Base-by-base conservation (phyloP, 2,888 invertebrate species). In the Cephus nigrinus region DNA sequence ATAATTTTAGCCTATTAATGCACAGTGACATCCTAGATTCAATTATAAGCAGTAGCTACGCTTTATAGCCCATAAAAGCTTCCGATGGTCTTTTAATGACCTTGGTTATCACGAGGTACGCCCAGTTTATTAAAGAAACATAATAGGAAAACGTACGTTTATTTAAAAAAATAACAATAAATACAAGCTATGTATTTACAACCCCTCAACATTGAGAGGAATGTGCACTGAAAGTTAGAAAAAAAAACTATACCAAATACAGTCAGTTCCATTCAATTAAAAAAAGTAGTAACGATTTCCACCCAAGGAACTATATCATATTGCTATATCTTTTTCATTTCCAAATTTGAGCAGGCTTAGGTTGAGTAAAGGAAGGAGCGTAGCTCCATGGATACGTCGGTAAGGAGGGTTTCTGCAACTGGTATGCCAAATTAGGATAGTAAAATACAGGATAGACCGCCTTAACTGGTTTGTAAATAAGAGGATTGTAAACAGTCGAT, bases 381-480 rank as follows among this genome's bases (percentile, higher is more conserved):
- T 90, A 90, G 75, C 82, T 87, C 91, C 90, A 90, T 0, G 90
- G 89, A n/a, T 87, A 81, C 23, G 82, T 80, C 4, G 87, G 78
- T 11, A 83, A 34, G 3, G 82, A 77, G 4, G 87, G 86, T 75
- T 90, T 90, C 12, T 88, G 88, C 32, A 86, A 75, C 36, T 87
- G 87, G 77, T 87, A 87, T 0, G 81, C 80, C 11, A 87, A 75
- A 75, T 86, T 86, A 1, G 86, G 86, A 80, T 90, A 88, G 78
- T 90, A 90, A 74, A 88, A 90, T n/a, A 90, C 80, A 12, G 90
- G 90, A 78, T 87, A 86, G 4, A 90, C 83, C 35, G 88, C 79
- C 78, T 90, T 91, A 9, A 88, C 76, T 12, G 90, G 90, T 76
- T 90, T 90, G 79, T 89, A 83, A 4, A 89, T 78, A 9, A 88